These are phyloP conservation scores for Enteromius fasciolatus DNA, from an alignment of 2,797 vertebrate species.

Conservation along the genomic window DNA sequence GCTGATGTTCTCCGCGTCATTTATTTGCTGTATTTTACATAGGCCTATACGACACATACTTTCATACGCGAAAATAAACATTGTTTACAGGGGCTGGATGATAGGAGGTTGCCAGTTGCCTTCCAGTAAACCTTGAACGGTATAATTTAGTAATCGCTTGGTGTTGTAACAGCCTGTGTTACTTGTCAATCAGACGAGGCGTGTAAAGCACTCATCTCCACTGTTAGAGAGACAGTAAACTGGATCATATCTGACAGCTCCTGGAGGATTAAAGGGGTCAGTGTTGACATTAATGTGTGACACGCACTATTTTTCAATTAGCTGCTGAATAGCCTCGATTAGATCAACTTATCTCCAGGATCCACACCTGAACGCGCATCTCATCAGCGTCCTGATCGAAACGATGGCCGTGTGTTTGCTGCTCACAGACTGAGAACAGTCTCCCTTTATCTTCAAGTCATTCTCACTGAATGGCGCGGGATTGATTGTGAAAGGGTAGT, in stretches of 20 bases:
- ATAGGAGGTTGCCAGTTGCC: background rate
- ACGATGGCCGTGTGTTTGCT: background rate
- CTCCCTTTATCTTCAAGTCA: constrained; percentile 8
- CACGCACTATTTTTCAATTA: constrained; percentile 19
- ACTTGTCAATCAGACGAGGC: background rate
- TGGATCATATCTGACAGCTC: constrained; percentile 15
- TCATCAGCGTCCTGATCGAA: constrained; percentile 35
- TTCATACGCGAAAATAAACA: background rate
- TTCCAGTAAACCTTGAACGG: background rate
- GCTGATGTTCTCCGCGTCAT: background rate
- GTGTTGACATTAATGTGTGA: constrained; percentile 26
- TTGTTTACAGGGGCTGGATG: background rate
- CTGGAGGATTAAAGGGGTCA: constrained; percentile 11
- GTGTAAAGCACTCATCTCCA: constrained; percentile 12
- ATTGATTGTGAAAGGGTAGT: background rate
- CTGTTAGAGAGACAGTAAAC: constrained; percentile 17
- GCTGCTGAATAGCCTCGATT: constrained; percentile 41
- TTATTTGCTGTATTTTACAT: background rate
- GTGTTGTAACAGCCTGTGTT: constrained; percentile 11
- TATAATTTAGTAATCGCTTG: background rate
- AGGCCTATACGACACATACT: background rate
- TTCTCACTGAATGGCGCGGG: background rate
- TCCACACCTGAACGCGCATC: constrained; percentile 33
- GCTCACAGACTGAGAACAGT: constrained; percentile 6
- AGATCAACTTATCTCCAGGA: constrained; percentile 43